Percentiles rank a stretch among this genome's conserved stretches.
phyloP scores from a whole-genome alignment of 30 jellyfish, hydroid and myxozoan genomes.

The Clytia hemisphaerica region DNA sequence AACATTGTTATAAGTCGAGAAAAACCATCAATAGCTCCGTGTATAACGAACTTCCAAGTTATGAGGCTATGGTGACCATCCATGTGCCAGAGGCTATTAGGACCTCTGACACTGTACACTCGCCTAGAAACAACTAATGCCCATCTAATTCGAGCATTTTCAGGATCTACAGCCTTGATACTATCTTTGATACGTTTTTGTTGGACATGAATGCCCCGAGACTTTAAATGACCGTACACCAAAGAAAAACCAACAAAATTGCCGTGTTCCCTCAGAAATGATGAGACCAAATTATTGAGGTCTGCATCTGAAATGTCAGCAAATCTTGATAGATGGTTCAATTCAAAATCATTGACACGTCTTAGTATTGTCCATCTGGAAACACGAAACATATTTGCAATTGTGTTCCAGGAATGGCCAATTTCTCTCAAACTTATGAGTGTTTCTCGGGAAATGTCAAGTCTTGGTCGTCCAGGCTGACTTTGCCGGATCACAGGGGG shows the following conservation, averaged over 20 bases:
- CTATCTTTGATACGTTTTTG: slow-evolving; percentile 38
- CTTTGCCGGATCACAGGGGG: too few relatives aligned
- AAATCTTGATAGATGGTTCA: neutral
- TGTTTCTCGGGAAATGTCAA: slow-evolving; percentile 8
- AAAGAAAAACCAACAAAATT: too few relatives aligned
- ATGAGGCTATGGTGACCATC: too few relatives aligned
- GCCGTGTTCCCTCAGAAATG: too few relatives aligned
- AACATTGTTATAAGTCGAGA: slow-evolving; percentile 23
- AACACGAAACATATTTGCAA: slow-evolving; percentile 24
- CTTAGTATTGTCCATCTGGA: slow-evolving; percentile 36
- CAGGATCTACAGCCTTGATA: slow-evolving; percentile 32
- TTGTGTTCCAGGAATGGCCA: slow-evolving; percentile 20
- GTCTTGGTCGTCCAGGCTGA: slow-evolving; percentile 18
- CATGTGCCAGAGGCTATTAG: slow-evolving; percentile 40
- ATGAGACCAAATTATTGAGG: slow-evolving; percentile 10
- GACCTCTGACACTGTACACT: slow-evolving; percentile 29
- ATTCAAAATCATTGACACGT: slow-evolving; percentile 19
- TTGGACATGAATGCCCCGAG: too few relatives aligned
- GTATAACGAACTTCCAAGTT: slow-evolving; percentile 41
- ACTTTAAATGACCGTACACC: slow-evolving; percentile 10
- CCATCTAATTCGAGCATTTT: slow-evolving; percentile 20
- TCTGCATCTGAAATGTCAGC: slow-evolving; percentile 33
- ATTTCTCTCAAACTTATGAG: slow-evolving; percentile 5
- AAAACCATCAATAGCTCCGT: slow-evolving; percentile 50
- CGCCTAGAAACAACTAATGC: slow-evolving; percentile 34